Conservation (phyloP, 2,888 invertebrate species). For the Pycnomerus fuliginosus region DNA sequence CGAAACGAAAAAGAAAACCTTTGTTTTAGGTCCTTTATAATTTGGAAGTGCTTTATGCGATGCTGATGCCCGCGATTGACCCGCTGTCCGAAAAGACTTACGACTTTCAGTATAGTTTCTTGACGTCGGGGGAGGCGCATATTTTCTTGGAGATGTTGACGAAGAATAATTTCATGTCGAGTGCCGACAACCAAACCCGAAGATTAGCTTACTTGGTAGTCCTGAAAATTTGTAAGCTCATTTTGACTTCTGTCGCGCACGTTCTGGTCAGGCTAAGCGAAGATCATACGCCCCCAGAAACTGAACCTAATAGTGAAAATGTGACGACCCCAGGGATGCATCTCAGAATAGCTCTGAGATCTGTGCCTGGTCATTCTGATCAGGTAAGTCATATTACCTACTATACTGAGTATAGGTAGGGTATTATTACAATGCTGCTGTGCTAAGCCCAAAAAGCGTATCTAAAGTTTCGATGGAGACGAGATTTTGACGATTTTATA, state of each 20-base stretch:
- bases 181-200: constrained; percentile 67
- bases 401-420: too few species aligned
- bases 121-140: constrained; percentile 65
- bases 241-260: constrained; percentile 84
- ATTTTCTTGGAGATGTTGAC: constrained; percentile 77
- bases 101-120: constrained; percentile 69
- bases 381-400: too few species aligned
- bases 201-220: constrained; percentile 85
- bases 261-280: constrained; percentile 61
- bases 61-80: constrained; percentile 86
- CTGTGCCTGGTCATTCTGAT: constrained; percentile 84
- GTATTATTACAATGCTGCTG: too few species aligned
- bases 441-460: too few species aligned
- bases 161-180: constrained; percentile 80
- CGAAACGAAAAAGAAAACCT: too few species aligned
- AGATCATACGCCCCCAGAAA: constrained; percentile 50
- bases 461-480: too few species aligned
- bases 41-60: constrained; percentile 68
- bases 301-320: constrained; percentile 45
- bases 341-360: constrained; percentile 80
- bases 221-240: constrained; percentile 83
- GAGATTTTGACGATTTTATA: too few species aligned
- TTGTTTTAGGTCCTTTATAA: constrained; percentile 69
- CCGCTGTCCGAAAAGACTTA: constrained; percentile 72
- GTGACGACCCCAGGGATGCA: constrained; percentile 53